Base-by-base conservation (phyloP, 1,140 invertebrate species). In the Drosophila ironensis region DNA sequence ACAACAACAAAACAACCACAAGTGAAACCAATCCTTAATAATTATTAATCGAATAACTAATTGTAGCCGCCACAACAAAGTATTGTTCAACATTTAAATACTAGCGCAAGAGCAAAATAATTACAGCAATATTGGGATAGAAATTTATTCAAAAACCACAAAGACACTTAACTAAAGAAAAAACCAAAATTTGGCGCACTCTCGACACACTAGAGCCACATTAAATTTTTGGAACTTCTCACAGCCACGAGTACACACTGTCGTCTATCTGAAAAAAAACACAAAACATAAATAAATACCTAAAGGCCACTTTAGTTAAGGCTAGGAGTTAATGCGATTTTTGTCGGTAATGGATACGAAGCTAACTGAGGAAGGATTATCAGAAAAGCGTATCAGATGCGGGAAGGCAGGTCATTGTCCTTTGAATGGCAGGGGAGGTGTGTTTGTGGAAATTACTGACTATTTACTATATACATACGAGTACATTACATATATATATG, bases 301-400 rank as follows among this genome's bases (percentile, higher is more conserved):
- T 30, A 59, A 74, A 80, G 75, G 75, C 75, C 75, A 80, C 75
- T 80, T 80, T 60, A 80, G 53, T 69, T 78, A 73, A 56, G 74
- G 61, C 60, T 72, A 72, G 57, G 35, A 41, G 42, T 51, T 61
- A 68, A 72, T 33, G 41, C 17, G 71, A 51, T 54, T 63, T 37
- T 28, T n/a, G n/a, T 30, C 22, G n/a, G n/a, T 11, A 47, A 11
- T 35, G 46, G 59, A 27, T 20, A 37, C 22, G 53, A 38, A 28
- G 41, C 19, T 12, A 28, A 17, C 3, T 40, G 17, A 19, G 41
- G 3, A 44, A 25, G 44, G 37, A 44, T 70, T 42, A 37, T 60
- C 67, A 72, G 67, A 72, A 47, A 51, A 46, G 53, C 33, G n/a
- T n/a, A n/a, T n/a, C n/a, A 47, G 40, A n/a, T n/a, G 51, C 38